Evolutionary conservation across 2,113 vertebrate species (phyloP), one percentile per base, ranked within the genome.

Genomic region (Chamaetylas fuelleborni): DNA sequence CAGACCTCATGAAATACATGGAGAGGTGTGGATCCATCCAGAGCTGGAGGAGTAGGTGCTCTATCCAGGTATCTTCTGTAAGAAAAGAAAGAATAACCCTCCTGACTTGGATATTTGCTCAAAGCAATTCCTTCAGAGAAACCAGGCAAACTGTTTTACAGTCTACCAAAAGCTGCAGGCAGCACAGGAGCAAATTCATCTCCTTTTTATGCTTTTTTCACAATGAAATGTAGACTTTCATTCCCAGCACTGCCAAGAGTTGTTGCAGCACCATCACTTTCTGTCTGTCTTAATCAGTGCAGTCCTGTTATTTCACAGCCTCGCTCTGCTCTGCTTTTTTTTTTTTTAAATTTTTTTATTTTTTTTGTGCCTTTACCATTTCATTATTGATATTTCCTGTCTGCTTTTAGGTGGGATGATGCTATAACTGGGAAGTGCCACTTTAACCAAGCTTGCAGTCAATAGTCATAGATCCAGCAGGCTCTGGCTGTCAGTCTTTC

Each of bases 201-300:
- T 93, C 85, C 53, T 81, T 95, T 51, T 95, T 86, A 66, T 84
- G 53, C 48, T 96, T 96, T 91, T 48, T 69, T 28, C 64, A 85
- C 81, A 76, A 29, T 64, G 91, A 81, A 92, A 93, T 60, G 69
- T 91, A 82, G 79, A 81, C 73, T 92, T 92, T 89, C 51, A 42
- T 79, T 93, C 74, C 67, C 72, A 48, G 77, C 45, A 18, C 86
- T 76, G 90, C 79, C 12, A 19, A 81, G 77, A 90, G 53, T 76
- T 62, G 24, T 76, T 90, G 73, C 62, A 80, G 93, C 77, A 94
- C 45, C 88, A 92, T 92, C 87, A 43, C 54, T 79, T 93, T 82
- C 93, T 82, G 54, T 81, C 94, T 84, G 51, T 89, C 86, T 80
- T 86, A 89, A 88, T 86, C 61, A 40, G n/a, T 25, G 34, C 33